Evolutionary conservation across 2,888 invertebrate species (phyloP), one percentile per base, ranked within the genome.

Genomic region (Agonopterix arenella): DNA sequence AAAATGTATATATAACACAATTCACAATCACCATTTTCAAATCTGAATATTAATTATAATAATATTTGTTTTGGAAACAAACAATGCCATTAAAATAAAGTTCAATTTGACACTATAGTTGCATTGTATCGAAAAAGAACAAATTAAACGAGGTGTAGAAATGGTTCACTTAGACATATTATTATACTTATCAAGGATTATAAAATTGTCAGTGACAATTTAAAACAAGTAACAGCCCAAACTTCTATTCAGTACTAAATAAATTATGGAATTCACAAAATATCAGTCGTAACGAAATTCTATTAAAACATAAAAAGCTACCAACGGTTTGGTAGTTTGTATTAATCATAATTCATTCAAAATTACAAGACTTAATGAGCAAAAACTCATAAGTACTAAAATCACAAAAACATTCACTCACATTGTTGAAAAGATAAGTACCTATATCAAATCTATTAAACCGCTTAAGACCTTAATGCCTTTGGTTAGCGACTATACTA

Each of bases 321-420:
- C 45, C 45, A 40, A 11, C 13, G 4, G 2, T 45, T 36, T 41
- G 46, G 50, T 46, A 46, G 11, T 42, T 8, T 44, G 7, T 36
- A 36, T n/a, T 45, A 45, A n/a, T 36, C n/a, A 45, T 36, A 45
- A 45, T 45, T 37, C 28, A 45, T 45, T 11, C 40, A 40, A 28
- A 28, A 46, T n/a, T 13, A 41, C n/a, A 18, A 47, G 2, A 40
- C n/a, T 40, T 11, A 46, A 68, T 74, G 71, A 78, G 70, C 73
- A 76, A 76, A 57, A 64, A 63, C 66, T 62, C 67, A 76, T 84
- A 84, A 84, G 84, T 85, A 85, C 82, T 76, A 74, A 66, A 78
- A 83, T 81, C 80, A 83, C 81, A 76, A 74, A 75, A 63, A 62
- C 70, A 73, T 66, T 55, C 73, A 74, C 62, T 61, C 68, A 45